Evolutionary conservation across 2,888 invertebrate species (phyloP).

Genomic region (Tuta absoluta): DNA sequence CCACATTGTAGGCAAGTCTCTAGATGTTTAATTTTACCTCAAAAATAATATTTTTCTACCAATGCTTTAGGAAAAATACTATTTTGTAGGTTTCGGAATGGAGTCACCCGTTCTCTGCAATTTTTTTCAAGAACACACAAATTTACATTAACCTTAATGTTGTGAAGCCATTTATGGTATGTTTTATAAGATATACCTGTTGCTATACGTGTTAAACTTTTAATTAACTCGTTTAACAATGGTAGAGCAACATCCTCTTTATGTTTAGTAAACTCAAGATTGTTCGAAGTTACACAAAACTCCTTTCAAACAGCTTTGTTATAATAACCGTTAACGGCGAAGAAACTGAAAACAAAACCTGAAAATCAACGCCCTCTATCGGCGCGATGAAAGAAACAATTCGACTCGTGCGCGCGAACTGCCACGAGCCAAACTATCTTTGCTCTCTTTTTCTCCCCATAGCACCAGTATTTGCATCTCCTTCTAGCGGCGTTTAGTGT

Average conservation of each 20-base stretch:
- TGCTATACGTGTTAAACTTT: neutral
- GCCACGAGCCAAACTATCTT: constrained; percentile 70
- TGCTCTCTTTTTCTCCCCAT: constrained; percentile 47
- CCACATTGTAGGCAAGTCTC: too few species aligned
- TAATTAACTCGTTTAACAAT: constrained; percentile 27
- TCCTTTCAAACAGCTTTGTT: constrained; percentile 43
- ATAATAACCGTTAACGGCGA: constrained; percentile 35
- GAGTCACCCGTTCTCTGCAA: too few species aligned
- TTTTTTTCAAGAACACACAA: too few species aligned
- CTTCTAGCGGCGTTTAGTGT: constrained; percentile 50
- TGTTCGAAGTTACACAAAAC: constrained; percentile 38
- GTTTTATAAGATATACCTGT: too few species aligned
- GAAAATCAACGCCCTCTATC: constrained; percentile 65
- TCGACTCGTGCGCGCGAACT: constrained; percentile 54
- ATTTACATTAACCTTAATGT: too few species aligned
- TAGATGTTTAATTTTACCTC: too few species aligned
- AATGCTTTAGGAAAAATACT: too few species aligned
- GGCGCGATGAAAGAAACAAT: constrained; percentile 36
- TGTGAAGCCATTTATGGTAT: too few species aligned
- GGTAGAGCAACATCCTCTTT: constrained; percentile 28
- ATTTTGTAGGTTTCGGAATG: too few species aligned
- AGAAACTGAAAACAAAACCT: constrained; percentile 28
- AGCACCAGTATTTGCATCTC: constrained; percentile 43
- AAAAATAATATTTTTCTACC: too few species aligned
- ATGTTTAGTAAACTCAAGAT: constrained; percentile 37